Conservation (phyloP, 2,113 vertebrate species). For the Tringa solitaria region DNA sequence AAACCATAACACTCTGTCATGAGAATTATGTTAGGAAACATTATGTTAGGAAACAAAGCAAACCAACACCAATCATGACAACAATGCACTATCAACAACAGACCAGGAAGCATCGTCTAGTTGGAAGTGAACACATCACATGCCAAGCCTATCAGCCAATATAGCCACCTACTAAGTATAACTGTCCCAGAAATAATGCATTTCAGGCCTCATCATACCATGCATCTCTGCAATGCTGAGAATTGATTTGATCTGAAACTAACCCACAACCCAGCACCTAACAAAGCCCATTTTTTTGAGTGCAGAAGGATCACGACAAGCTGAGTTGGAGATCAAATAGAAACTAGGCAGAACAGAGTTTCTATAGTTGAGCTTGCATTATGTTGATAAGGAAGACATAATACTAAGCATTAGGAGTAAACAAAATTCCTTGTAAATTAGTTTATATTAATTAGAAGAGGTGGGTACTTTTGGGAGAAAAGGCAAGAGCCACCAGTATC, state of each 20-base stretch:
- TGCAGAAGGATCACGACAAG: not conserved
- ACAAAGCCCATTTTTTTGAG: not conserved
- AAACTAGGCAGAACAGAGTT: not conserved
- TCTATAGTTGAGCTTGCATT: not conserved
- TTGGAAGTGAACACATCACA: not conserved
- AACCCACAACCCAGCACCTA: not conserved
- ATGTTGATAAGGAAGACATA: fast-evolving
- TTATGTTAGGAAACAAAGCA: not conserved
- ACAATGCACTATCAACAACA: not conserved
- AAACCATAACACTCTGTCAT: too few relatives aligned
- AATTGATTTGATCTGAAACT: not conserved
- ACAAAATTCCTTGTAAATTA: not conserved
- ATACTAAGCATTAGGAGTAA: not conserved
- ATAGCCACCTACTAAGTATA: not conserved
- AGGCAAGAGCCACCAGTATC: not conserved
- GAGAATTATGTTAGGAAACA: too few relatives aligned
- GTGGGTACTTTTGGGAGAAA: not conserved
- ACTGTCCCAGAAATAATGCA: not conserved
- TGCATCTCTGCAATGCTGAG: not conserved
- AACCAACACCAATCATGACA: not conserved
- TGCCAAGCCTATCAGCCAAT: not conserved
- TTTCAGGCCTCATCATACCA: not conserved
- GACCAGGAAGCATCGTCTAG: not conserved
- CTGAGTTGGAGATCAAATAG: fast-evolving
- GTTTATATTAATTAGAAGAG: not conserved